Evolutionary conservation across 2,797 vertebrate genomes (phyloP), one percentile per base, ranked within the genome.

Genomic region (Tapirus indicus): DNA sequence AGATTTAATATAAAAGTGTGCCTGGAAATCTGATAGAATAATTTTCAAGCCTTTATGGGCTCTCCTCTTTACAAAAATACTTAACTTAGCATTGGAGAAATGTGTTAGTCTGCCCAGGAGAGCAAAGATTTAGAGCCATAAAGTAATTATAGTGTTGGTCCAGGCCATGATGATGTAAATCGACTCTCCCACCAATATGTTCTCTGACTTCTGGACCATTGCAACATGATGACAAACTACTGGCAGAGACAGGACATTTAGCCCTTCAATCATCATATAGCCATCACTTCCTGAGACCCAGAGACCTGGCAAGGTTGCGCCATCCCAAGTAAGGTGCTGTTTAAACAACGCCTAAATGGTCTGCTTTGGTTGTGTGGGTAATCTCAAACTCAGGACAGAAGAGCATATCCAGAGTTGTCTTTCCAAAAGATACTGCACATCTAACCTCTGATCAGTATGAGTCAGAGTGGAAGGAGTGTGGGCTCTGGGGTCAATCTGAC

Each of bases 1-100:
- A 90, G 74, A 80, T 58, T 95, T 62, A 94, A 96, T 74, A 87
- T 11, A 60, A 87, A 94, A 60, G 7, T 77, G 25, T 56, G 25
- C 10, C 90, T 84, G 80, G 41, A 87, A 95, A 94, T 92, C 83
- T 52, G 21, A 41, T 18, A 79, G 90, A 64, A 68, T 32, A 25
- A 69, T 78, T 92, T 91, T 93, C 29, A 91, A 90, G 47, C 11
- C 14, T 77, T 60, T 47, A 41, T 52, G 16, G 52, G 18, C 7
- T 88, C 47, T 56, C n/a, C 16, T 56, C 27, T 94, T 82, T 18
- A 58, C 13, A 47, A 68, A 93, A 83, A 64, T 27, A 69, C 20
- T 94, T 82, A 38, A 60, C 21, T 86, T 88, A 47, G 13, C 35
- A 35, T 14, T 44, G 68, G 60, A 77, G 49, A 60, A 68, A 78